These are phyloP conservation scores for Drosophila kanapiae DNA, from an alignment of 1,140 invertebrate genomes.

Conservation along the genomic window DNA sequence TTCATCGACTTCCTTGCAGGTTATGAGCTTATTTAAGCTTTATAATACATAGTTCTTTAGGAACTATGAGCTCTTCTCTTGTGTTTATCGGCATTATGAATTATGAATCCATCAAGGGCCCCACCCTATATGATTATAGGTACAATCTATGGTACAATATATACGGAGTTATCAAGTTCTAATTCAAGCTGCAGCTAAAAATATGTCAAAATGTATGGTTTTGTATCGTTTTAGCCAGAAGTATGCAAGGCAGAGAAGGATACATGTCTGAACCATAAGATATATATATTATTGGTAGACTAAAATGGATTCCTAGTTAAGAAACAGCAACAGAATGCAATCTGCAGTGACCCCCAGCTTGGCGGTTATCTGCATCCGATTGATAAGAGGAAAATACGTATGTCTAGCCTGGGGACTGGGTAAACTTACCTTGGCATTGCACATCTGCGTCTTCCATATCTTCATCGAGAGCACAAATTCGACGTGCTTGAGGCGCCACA, in stretches of 20 bases:
- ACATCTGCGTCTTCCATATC: slow-evolving; percentile 95
- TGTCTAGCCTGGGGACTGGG: not conserved
- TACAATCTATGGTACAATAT: not conserved
- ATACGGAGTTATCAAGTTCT: not conserved
- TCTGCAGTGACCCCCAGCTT: not conserved
- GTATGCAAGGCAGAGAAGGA: no score
- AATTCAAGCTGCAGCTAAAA: no score
- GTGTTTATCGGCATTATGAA: not conserved
- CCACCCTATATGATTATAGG: not conserved
- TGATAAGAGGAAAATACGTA: slow-evolving; percentile 4
- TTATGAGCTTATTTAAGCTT: not conserved
- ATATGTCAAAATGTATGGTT: no score
- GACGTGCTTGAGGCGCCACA: slow-evolving; percentile 98
- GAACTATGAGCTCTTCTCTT: not conserved
- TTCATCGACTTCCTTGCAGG: not conserved
- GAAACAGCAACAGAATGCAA: not conserved
- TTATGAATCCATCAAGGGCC: not conserved
- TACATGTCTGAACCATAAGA: no score
- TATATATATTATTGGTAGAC: no score
- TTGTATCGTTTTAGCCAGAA: no score
- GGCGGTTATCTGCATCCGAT: slow-evolving; percentile 8
- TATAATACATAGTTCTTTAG: not conserved
- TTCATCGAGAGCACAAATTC: slow-evolving; percentile 93
- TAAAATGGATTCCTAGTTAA: not conserved
- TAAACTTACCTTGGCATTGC: slow-evolving; percentile 89